These are phyloP conservation scores for Doryteuthis pealeii DNA, from an alignment of 1,140 invertebrate species.

Conservation along the genomic window DNA sequence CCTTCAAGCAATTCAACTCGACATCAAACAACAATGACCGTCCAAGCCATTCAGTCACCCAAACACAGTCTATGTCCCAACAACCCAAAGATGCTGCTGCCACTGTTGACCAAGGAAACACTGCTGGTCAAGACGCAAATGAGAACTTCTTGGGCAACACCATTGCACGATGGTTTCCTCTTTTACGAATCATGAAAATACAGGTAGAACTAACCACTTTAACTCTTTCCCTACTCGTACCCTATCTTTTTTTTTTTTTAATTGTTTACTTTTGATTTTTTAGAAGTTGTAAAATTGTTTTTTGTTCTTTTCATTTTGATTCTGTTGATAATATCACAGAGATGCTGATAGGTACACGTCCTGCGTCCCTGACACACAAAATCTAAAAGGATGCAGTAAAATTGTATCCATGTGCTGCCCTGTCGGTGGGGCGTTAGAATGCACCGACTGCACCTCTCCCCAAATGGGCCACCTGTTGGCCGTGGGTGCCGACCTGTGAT, in stretches of 20 bases:
- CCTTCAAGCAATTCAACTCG: slow-evolving; percentile 43
- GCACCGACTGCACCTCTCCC: too few species aligned
- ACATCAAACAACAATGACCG: slow-evolving; percentile 28
- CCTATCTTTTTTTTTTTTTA: not conserved
- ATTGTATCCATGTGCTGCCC: too few species aligned
- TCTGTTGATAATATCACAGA: too few species aligned
- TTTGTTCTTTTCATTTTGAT: too few species aligned
- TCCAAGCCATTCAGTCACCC: slow-evolving; percentile 26
- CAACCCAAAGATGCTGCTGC: not conserved
- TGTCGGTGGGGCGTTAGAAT: too few species aligned
- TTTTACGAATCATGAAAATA: slow-evolving; percentile 45
- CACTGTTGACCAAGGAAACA: not conserved
- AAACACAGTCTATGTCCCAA: slow-evolving; percentile 22
- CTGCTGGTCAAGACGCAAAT: not conserved
- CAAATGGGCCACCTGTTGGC: too few species aligned
- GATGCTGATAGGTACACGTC: too few species aligned
- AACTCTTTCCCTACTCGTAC: not conserved
- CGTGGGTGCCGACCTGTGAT: too few species aligned
- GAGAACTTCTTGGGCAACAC: slow-evolving; percentile 28
- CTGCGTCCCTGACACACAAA: too few species aligned
- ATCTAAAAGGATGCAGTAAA: too few species aligned
- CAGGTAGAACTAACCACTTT: slow-evolving; percentile 51
- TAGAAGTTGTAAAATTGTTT: too few species aligned
- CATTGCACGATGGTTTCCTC: slow-evolving; percentile 42
- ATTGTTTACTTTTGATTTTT: too few species aligned